These are phyloP conservation scores for Alces alces DNA, from an alignment of 2,113 vertebrate genomes.

Conservation along the genomic window DNA sequence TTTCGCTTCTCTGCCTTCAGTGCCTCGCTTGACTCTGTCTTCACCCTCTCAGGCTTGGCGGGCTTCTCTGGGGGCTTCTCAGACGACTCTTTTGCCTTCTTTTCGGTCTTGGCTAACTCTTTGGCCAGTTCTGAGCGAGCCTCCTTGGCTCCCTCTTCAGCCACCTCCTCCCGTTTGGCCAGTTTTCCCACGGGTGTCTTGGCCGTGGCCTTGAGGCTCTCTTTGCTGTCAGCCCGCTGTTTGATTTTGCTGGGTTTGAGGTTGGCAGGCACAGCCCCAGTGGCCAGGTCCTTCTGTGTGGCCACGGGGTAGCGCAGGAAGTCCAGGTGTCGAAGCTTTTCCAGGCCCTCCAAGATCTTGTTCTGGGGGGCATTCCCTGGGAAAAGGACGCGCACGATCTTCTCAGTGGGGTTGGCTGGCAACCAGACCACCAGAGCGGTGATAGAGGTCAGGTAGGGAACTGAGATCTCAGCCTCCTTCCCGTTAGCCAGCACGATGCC, in stretches of 20 bases:
- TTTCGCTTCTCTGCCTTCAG: conserved; percentile 93
- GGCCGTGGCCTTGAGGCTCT: conserved; percentile 93
- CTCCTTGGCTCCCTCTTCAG: conserved; percentile 87
- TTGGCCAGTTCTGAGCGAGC: conserved; percentile 86
- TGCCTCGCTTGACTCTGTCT: conserved; percentile 80
- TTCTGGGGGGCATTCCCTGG: conserved; percentile 98
- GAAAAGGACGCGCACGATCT: conserved; percentile 96
- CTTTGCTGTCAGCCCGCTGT: conserved; percentile 95
- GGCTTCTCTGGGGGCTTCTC: conserved; percentile 87
- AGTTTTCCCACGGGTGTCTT: conserved; percentile 87
- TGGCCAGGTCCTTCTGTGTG: conserved; percentile 93
- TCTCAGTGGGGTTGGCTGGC: conserved; percentile 93
- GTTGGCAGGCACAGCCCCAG: conserved; percentile 85
- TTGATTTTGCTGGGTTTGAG: conserved; percentile 95
- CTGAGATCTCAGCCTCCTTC: conserved; percentile 98
- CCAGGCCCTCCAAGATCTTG: conserved; percentile 97
- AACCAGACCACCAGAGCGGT: conserved; percentile 98
- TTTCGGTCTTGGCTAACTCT: conserved; percentile 88
- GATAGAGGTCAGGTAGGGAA: conserved; percentile 97
- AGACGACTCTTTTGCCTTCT: conserved; percentile 85
- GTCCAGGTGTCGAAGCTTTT: conserved; percentile 96
- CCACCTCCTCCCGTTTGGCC: conserved; percentile 86
- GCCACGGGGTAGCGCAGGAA: conserved; percentile 95
- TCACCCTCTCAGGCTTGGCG: conserved; percentile 84
- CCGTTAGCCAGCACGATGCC: conserved; percentile 93